A percentile compares a stretch with the other conserved stretches of the same genome.
phyloP scores from a whole-genome alignment of 2,113 vertebrate species.

The Pampusana beccarii region DNA sequence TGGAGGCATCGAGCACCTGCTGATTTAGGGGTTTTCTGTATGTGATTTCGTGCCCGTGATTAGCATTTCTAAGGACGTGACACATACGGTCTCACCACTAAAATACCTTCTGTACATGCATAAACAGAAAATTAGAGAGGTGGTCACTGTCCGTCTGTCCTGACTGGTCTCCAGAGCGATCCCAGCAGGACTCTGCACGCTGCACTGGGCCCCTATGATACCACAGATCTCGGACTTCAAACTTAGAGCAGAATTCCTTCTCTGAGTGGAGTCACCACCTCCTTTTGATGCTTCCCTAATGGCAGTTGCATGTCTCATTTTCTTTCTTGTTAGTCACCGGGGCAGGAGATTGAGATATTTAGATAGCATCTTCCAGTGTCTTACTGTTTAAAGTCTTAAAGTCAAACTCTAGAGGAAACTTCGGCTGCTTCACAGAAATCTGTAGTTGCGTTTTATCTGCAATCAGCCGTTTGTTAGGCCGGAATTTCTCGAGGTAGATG shows the following conservation, averaged over 20 bases:
- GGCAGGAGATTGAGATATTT: neutral
- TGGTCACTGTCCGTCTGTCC: slow-evolving; percentile 47
- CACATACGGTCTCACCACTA: slow-evolving; percentile 14
- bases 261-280: neutral
- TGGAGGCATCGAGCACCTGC: neutral
- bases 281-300: neutral
- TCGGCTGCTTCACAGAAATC: neutral
- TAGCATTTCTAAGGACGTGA: slow-evolving; percentile 64
- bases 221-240: neutral
- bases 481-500: neutral
- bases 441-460: neutral
- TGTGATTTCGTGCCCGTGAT: slow-evolving; percentile 55
- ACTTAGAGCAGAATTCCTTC: neutral
- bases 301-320: neutral
- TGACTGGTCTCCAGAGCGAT: neutral
- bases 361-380: neutral
- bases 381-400: neutral
- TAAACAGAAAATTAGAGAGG: slow-evolving; percentile 48
- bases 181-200: neutral
- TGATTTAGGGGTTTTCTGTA: slow-evolving; percentile 52
- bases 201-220: neutral
- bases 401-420: neutral
- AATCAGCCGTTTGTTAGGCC: neutral
- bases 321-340: neutral
- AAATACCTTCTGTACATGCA: neutral